Conservation (phyloP, 2,113 vertebrate species). For the Spizaetus ornatus region DNA sequence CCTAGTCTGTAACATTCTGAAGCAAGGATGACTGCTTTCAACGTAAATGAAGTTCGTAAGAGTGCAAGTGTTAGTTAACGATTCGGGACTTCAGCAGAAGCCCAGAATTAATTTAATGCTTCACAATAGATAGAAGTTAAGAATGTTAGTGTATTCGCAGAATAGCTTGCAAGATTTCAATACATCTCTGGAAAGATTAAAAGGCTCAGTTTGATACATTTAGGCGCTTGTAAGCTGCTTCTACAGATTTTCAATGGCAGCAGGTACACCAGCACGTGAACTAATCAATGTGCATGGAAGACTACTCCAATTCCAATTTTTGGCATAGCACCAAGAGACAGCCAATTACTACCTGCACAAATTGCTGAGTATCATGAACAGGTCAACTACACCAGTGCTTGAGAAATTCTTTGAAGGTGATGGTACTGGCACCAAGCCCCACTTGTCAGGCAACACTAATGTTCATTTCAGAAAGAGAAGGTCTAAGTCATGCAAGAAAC, state of each 20-base stretch:
- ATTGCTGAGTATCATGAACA: background rate
- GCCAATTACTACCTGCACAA: background rate
- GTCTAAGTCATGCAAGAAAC: background rate
- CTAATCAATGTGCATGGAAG: background rate
- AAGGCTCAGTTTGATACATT: background rate
- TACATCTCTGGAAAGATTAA: background rate
- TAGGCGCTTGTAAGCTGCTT: background rate
- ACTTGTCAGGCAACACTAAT: rapidly evolving
- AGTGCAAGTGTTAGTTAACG: rapidly evolving
- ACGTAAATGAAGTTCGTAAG: rapidly evolving
- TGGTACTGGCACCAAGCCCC: background rate
- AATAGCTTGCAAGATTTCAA: background rate
- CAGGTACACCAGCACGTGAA: background rate
- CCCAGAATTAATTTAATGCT: background rate
- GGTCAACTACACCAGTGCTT: background rate
- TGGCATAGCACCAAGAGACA: background rate
- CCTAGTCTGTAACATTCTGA: background rate
- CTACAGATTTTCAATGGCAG: background rate
- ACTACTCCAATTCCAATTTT: background rate
- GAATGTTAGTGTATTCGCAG: background rate
- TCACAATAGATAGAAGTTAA: background rate
- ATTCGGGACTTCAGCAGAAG: background rate
- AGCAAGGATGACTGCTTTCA: background rate
- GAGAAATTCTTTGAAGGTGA: background rate
- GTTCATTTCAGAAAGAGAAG: background rate